A percentile compares a stretch with the other conserved stretches of the same genome.
These are phyloP conservation scores for Romanomermis culicivorax DNA, from an alignment of 2,888 invertebrate species.

Conservation along the genomic window DNA sequence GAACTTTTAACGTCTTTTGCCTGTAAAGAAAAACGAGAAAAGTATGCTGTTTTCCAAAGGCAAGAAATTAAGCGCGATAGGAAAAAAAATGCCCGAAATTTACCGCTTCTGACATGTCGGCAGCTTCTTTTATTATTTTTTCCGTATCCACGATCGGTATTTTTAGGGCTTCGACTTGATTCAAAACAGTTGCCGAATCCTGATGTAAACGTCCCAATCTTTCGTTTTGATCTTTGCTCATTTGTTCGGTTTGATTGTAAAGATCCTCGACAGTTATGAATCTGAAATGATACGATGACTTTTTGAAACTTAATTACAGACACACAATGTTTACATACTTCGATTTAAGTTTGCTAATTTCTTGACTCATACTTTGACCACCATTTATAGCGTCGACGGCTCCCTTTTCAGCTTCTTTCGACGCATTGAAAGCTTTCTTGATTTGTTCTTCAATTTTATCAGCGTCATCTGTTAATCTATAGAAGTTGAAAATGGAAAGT, in stretches of 20 bases:
- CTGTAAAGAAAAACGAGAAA: conserved; percentile 2
- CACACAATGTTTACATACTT: neutral
- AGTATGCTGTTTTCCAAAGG: neutral
- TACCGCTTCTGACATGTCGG: conserved; percentile 46
- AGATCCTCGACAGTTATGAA: conserved; percentile 43
- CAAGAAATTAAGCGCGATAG: too few relatives aligned
- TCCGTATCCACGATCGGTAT: conserved; percentile 54
- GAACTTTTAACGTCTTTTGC: conserved; percentile 12
- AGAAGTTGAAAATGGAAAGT: neutral
- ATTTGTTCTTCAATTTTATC: conserved; percentile 20
- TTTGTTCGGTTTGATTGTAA: conserved; percentile 44
- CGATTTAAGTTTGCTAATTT: conserved; percentile 4
- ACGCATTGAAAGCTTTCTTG: conserved; percentile 17
- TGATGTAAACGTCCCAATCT: conserved; percentile 52
- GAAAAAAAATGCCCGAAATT: conserved; percentile 4
- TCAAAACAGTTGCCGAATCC: conserved; percentile 55
- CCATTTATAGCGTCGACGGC: conserved; percentile 27
- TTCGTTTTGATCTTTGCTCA: conserved; percentile 35
- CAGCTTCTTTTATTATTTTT: conserved; percentile 24
- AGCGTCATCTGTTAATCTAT: conserved; percentile 9
- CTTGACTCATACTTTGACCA: conserved; percentile 11
- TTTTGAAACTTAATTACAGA: neutral
- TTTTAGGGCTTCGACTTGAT: conserved; percentile 52
- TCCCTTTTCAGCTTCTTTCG: conserved; percentile 21
- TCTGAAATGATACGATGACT: conserved; percentile 13